Evolutionary conservation across 2,113 vertebrate genomes (phyloP).

Genomic region (Bothrops jararaca): DNA sequence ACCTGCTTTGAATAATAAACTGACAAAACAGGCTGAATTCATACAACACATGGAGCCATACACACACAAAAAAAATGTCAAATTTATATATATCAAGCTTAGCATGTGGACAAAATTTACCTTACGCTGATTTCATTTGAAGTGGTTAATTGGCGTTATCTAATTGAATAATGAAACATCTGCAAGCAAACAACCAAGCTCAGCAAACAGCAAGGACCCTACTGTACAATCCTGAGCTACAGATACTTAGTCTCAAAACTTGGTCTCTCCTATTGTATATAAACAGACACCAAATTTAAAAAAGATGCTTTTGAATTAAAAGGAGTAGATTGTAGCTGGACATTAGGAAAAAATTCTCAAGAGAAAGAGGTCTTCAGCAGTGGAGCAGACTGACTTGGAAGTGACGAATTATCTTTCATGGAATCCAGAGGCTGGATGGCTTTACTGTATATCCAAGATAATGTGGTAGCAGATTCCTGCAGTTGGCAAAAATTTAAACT

Average conservation of each 20-base stretch:
- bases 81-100: not conserved
- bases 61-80: not conserved
- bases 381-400: not conserved
- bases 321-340: not conserved
- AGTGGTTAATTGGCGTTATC: not conserved
- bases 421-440: not conserved
- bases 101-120: not conserved
- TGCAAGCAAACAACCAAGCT: not conserved
- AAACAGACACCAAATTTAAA: not conserved
- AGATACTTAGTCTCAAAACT: too few relatives aligned
- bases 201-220: not conserved
- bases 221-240: not conserved
- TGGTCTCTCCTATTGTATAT: not conserved
- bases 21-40: not conserved
- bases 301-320: not conserved
- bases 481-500: not conserved
- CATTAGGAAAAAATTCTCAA: not conserved
- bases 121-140: not conserved
- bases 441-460: not conserved
- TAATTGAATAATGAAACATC: not conserved
- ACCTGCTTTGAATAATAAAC: not conserved
- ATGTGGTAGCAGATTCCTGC: not conserved
- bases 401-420: not conserved
- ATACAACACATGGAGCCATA: not conserved
- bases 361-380: not conserved